Conservation (phyloP, 1,140 invertebrate genomes). For the Drosophila ficusphila region DNA sequence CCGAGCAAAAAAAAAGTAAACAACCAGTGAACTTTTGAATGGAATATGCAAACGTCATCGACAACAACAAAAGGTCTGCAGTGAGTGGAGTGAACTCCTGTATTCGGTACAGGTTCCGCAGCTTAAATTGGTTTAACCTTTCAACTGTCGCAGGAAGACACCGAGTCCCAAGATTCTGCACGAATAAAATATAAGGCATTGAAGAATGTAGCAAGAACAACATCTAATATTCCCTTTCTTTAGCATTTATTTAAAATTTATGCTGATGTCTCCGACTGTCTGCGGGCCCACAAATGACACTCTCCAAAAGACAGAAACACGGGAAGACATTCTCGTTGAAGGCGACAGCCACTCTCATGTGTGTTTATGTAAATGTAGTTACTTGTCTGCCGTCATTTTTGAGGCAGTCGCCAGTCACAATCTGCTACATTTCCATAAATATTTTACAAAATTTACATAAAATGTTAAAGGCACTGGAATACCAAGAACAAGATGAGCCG, state of each 20-base stretch:
- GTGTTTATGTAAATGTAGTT: constrained; percentile 73
- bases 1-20: constrained; percentile 4
- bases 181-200: constrained; percentile 46
- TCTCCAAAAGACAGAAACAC: neutral
- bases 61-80: constrained; percentile 37
- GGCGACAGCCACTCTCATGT: constrained; percentile 18
- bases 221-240: constrained; percentile 79
- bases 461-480: constrained; percentile 58
- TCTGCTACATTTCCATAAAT: constrained; percentile 82
- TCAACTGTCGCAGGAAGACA: constrained; percentile 23
- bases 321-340: neutral
- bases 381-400: constrained; percentile 75
- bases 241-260: constrained; percentile 80
- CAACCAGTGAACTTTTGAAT: constrained; percentile 27
- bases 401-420: constrained; percentile 73
- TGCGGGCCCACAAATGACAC: constrained; percentile 40
- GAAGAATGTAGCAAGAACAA: constrained; percentile 41
- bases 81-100: constrained; percentile 39
- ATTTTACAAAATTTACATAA: constrained; percentile 81
- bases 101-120: constrained; percentile 21
- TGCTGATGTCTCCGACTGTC: constrained; percentile 75
- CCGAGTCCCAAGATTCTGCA: constrained; percentile 14
- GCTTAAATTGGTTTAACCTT: constrained; percentile 68
- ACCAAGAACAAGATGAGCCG: constrained; percentile 39
- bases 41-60: constrained; percentile 77